Conservation (phyloP, 2,113 vertebrate genomes). For the Pteropus alecto region DNA sequence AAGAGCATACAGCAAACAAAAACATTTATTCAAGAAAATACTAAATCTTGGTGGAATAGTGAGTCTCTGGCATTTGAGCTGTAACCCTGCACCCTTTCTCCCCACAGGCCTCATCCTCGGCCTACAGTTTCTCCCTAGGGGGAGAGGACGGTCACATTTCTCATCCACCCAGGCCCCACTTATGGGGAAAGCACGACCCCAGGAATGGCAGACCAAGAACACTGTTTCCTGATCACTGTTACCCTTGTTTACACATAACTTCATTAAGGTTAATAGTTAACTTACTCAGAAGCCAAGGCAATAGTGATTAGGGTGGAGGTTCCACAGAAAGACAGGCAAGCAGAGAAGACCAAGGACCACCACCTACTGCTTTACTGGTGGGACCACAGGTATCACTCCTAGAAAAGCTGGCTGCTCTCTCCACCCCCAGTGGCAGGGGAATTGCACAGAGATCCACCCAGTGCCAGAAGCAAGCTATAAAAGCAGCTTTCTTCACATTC, state of each 20-base stretch:
- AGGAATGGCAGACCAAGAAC: not conserved
- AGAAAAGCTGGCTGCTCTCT: not conserved
- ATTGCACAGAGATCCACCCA: not conserved
- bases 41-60: not conserved
- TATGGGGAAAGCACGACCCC: not conserved
- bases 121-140: not conserved
- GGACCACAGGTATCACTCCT: not conserved
- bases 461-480: not conserved
- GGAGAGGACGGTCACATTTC: not conserved
- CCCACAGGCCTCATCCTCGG: not conserved
- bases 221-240: not conserved
- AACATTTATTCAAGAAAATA: slow-evolving; percentile 14
- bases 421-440: not conserved
- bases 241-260: not conserved
- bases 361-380: not conserved
- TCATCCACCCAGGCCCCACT: not conserved
- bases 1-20: slow-evolving; percentile 8
- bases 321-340: not conserved
- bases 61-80: not conserved
- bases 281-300: not conserved
- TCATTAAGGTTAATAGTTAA: not conserved
- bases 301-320: not conserved
- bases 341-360: not conserved
- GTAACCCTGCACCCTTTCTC: not conserved
- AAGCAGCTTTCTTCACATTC: not conserved